Evolutionary conservation across 2,113 vertebrate genomes (phyloP).

Genomic region (Menura novaehollandiae): DNA sequence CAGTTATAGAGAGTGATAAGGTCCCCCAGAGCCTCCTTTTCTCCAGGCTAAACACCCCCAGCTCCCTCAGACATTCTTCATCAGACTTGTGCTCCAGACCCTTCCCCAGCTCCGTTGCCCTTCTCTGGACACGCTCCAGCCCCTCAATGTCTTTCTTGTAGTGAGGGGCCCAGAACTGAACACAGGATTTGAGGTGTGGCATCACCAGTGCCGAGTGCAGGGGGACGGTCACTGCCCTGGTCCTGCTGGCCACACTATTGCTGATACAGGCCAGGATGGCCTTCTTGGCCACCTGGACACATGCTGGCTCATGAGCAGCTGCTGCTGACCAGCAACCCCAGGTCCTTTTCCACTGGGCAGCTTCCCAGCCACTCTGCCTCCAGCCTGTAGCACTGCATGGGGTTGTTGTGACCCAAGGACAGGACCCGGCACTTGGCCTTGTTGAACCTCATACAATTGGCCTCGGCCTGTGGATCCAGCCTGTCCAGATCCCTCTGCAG

Average conservation of each 20-base stretch:
- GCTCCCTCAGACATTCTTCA: not conserved
- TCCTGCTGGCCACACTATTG: not conserved
- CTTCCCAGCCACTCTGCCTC: not conserved
- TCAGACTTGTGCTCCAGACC: not conserved
- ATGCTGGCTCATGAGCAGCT: not conserved
- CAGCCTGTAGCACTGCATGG: rapidly evolving
- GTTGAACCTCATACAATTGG: rapidly evolving
- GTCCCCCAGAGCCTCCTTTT: not conserved
- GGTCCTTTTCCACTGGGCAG: not conserved
- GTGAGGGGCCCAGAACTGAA: not conserved
- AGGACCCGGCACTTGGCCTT: not conserved
- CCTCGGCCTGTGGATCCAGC: rapidly evolving
- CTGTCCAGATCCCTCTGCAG: not conserved
- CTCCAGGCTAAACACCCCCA: not conserved
- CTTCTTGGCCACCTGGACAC: not conserved
- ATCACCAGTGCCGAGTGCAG: not conserved
- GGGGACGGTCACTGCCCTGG: not conserved
- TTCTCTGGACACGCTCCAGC: not conserved
- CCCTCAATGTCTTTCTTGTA: not conserved
- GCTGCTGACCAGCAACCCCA: not conserved
- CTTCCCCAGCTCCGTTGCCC: not conserved
- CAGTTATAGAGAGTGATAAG: rapidly evolving
- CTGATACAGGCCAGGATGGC: not conserved
- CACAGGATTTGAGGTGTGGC: not conserved
- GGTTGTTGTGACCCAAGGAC: not conserved